phyloP scores from a whole-genome alignment of 2,797 vertebrate species.

The Scleropages formosus region DNA sequence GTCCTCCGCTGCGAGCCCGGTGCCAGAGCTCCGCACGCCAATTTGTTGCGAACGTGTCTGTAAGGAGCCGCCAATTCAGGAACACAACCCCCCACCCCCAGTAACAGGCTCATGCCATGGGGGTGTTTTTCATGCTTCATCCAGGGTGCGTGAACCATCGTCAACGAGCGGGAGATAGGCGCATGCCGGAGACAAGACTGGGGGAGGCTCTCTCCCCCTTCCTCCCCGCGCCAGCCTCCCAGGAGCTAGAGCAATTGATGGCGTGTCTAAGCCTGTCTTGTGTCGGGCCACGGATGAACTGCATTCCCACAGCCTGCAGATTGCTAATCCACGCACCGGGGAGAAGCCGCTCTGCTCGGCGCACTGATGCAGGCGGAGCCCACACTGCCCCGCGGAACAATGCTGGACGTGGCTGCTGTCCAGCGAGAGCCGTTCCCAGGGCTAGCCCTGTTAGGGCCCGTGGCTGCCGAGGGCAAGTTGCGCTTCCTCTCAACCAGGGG shows the following conservation, averaged over 20 bases:
- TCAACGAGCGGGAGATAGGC: slow-evolving; percentile 15
- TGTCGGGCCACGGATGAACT: not conserved
- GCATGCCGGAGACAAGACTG: not conserved
- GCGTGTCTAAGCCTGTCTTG: slow-evolving; percentile 15
- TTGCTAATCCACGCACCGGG: slow-evolving; percentile 27
- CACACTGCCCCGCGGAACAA: not conserved
- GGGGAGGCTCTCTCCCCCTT: not conserved
- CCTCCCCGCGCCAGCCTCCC: not conserved
- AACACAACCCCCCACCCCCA: not conserved
- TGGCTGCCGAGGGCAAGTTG: too few species aligned
- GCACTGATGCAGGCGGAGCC: not conserved
- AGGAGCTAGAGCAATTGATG: not conserved
- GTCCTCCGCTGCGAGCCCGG: not conserved
- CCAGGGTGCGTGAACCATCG: not conserved
- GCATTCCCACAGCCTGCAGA: slow-evolving; percentile 21
- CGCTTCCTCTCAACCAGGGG: not conserved
- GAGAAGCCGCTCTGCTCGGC: slow-evolving; percentile 5
- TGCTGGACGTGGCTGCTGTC: not conserved
- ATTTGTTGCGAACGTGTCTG: not conserved
- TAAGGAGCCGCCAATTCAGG: not conserved
- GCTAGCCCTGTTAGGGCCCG: not conserved
- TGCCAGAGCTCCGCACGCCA: not conserved
- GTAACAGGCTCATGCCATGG: not conserved
- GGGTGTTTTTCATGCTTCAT: not conserved
- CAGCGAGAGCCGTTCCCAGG: not conserved